phyloP scores from a whole-genome alignment of 2,113 vertebrate species.

The Tapirus terrestris region DNA sequence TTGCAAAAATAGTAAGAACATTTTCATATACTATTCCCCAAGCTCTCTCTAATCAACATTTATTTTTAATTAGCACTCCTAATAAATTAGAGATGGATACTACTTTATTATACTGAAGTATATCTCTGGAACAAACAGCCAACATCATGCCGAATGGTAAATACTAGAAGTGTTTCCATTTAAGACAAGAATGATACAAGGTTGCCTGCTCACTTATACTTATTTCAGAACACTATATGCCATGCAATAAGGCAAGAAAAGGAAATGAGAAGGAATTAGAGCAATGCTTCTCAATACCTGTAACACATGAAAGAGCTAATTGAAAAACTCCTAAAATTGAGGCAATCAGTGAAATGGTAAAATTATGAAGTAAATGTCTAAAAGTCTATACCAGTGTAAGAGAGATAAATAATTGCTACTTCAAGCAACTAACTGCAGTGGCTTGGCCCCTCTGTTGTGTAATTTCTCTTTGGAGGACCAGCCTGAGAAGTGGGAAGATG shows the following conservation, averaged over 20 bases:
- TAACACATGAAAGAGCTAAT: neutral
- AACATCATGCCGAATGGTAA: neutral
- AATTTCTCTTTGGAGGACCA: neutral
- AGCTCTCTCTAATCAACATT: neutral
- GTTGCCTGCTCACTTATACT: neutral
- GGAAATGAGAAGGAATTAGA: slow-evolving; percentile 10
- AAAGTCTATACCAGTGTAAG: neutral
- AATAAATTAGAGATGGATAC: neutral
- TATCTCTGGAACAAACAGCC: neutral
- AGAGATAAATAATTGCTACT: neutral
- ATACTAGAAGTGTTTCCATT: neutral
- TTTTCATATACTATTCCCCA: neutral
- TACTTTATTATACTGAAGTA: neutral
- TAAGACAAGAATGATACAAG: neutral
- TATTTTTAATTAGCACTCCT: neutral
- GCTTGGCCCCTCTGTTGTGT: neutral
- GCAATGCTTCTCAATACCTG: neutral
- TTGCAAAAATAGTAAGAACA: neutral
- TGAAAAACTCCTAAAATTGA: neutral
- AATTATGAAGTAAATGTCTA: neutral
- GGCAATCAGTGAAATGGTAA: neutral
- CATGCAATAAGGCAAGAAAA: slow-evolving; percentile 4
- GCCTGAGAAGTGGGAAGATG: neutral
- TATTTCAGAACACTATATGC: neutral
- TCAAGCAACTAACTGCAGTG: neutral